phyloP scores from a whole-genome alignment of 2,888 invertebrate species.

The Nomada flava region DNA sequence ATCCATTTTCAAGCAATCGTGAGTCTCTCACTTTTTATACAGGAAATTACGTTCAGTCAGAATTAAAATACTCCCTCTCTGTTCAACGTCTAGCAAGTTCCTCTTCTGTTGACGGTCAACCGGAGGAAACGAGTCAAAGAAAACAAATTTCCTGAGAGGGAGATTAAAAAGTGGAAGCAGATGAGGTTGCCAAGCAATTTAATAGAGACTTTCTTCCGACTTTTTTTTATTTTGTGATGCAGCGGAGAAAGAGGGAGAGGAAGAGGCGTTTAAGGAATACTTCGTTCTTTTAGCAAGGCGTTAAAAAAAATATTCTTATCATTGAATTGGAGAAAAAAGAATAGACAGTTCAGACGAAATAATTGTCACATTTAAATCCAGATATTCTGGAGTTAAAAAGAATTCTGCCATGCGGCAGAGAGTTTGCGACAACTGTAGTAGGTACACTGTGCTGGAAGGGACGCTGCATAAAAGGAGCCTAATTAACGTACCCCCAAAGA shows the following conservation, averaged over 20 bases:
- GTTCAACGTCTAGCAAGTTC: neutral
- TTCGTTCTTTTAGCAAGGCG: neutral
- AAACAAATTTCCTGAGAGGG: slow-evolving; percentile 16
- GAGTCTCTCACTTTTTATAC: neutral
- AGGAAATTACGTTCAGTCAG: neutral
- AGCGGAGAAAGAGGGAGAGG: neutral
- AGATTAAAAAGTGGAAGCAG: slow-evolving; percentile 7
- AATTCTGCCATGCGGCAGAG: neutral
- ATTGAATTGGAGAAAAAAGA: too few relatives aligned
- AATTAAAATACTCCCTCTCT: neutral
- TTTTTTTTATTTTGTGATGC: slow-evolving; percentile 10
- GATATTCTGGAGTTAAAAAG: too few relatives aligned
- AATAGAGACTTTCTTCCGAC: neutral
- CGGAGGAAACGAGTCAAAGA: neutral
- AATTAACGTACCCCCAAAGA: neutral
- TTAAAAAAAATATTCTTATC: neutral
- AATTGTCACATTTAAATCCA: too few relatives aligned
- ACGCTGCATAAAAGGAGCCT: neutral
- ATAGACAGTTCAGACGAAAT: too few relatives aligned
- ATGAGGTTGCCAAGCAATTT: slow-evolving; percentile 19
- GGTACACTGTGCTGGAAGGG: too few relatives aligned
- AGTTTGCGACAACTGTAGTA: neutral
- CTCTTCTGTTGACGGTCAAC: neutral
- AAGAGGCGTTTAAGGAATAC: neutral
- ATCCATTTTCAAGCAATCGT: neutral